Base-by-base conservation (phyloP, 2,113 vertebrate species). In the Amphiprion percula region DNA sequence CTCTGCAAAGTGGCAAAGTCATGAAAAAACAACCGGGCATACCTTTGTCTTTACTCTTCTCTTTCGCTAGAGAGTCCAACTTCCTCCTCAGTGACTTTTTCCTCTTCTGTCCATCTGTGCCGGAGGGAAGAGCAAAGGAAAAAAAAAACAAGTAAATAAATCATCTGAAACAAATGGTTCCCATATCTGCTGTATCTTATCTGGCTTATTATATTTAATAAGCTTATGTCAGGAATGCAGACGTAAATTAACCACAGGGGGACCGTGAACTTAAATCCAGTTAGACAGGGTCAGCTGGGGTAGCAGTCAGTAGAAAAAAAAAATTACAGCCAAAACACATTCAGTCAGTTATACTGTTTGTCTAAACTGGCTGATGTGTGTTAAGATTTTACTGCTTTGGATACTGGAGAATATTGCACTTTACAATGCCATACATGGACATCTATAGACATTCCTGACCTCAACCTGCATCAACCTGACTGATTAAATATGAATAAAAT, bases 31-130 rank as follows among this genome's bases (percentile, higher is more conserved):
- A 65, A 73, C 37, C 58, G 11, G 41, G 3, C 83, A 85, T 96
- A 98, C 97, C 97, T 99, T 95, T 97, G 91, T 99, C 97, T 95
- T 96, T 98, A 83, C 96, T 97, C 94, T 97, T 99, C 94, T 99
- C 97, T 82, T 99, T 99, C 49, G 96, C 95, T 14, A 99, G 91
- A 10, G 97, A 97, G 90, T 98, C 97, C 95, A 98, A 93, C 95
- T 98, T 99, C 95, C 97, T 97, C 92, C 97, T 95, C 90, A 98
- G 90, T 0, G 97, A 99, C 87, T 98, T 98, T 94, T 99, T 99
- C 92, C 97, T 96, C 93, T 99, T 98, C 90, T 99, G 97, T 76
- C 97, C 97, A 96, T 99, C 97, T 98, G 94, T 19, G 17, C 5
- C 23, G 11, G 59, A 82, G 89, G 60, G 10, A 16, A 37, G 0